Evolutionary conservation across 2,797 vertebrate species (phyloP), one percentile per base, ranked within the genome.

Genomic region (Sciaenops ocellatus): DNA sequence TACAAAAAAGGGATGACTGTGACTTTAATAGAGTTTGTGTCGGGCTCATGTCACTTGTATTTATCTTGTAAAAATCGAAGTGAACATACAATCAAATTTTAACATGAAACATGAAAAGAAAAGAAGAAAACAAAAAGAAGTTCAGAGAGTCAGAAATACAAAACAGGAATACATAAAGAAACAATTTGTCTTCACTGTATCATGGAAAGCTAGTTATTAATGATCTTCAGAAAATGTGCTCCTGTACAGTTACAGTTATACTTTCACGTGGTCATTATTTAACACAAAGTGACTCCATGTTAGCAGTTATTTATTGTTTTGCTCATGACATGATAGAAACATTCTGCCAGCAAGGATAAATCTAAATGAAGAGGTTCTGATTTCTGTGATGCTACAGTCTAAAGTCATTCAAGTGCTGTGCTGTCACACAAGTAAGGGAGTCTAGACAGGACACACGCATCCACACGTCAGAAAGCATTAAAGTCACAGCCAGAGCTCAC

Each of bases 361-460:
- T 73, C 64, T 85, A 82, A 80, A 82, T 75, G n/a, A 38, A 62
- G 65, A 80, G 73, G 67, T 72, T 79, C 54, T 66, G 73, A 71
- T 84, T 78, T 78, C n/a, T 78, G 83, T 83, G 85, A 89, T 85
- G 90, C 90, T 93, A 92, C 92, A 86, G 85, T 90, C 84, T 79
- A 57, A 87, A 89, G 74, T 90, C 91, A 88, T 87, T 91, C 86
- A 86, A 85, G 85, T 85, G 87, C 86, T 87, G 83, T 80, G 79
- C 84, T 89, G 80, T 66, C 71, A 89, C 76, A 80, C 22, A 69
- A 52, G 59, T 63, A 66, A n/a, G 73, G 24, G 74, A 59, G 56
- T 57, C 17, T 42, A 57, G 63, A 86, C 66, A 57, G 13, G 54
- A 70, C 9, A 44, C 54, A 57, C 42, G 68, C 59, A 76, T 4